Base-by-base conservation (phyloP, 2,888 invertebrate species). In the Stegana nigrithorax region DNA sequence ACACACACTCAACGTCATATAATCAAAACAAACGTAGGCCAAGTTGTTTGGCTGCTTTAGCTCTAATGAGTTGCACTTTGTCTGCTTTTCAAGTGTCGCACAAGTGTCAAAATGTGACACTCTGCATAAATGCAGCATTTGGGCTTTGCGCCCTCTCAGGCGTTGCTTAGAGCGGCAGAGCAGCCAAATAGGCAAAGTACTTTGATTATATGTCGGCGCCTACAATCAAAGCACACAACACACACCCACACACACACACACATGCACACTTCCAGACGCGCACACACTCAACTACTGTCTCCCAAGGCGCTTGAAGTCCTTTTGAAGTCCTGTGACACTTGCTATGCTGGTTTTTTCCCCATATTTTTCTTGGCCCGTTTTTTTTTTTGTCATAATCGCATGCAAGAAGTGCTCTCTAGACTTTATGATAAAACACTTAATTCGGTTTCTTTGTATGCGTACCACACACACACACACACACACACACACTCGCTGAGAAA, bases 51-150 rank as follows among this genome's bases (percentile, higher is more conserved):
- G 64, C 64, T 57, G 61, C 58, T 67, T 71, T 27, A 66, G 60
- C 67, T 72, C 67, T 73, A 78, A 79, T 78, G 78, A 75, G 80
- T 75, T 79, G 73, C 80, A 79, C 80, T 75, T 79, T 78, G 72
- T 68, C 67, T 62, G 63, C 66, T 39, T 65, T 65, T 77, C 50
- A 67, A 77, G 71, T 64, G 64, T 53, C 62, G 55, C 66, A 59
- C 62, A 73, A 78, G 75, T 71, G 75, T 63, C 65, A 65, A 67
- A 64, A 67, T 70, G 51, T 66, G 60, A 67, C 69, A 75, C 67
- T 61, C 32, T 47, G 45, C 29, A 58, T 53, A 53, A 29, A 32
- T 36, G 23, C 14, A 10, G 29, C 29, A 29, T 42, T 42, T 17
- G 42, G 6, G n/a, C 2, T 8, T 32, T 32, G 32, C 8, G 32